Evolutionary conservation across 2,113 vertebrate species (phyloP).

Genomic region (Rana temporaria): DNA sequence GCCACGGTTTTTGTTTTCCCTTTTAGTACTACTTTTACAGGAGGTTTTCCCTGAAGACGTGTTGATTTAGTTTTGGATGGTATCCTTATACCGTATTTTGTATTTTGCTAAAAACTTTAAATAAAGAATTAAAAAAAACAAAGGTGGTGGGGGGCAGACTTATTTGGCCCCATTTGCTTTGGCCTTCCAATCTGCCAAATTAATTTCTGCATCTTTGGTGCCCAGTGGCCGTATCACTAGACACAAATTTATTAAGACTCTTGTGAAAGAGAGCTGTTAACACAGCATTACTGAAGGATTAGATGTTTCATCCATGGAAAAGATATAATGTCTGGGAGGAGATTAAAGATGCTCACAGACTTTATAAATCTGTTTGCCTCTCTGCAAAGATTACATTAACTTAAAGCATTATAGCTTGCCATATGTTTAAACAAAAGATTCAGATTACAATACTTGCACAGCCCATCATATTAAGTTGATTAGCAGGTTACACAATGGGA

Average conservation of each 20-base stretch:
- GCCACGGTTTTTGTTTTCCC: too few species aligned
- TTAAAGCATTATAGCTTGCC: slow-evolving; percentile 64
- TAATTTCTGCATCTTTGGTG: slow-evolving; percentile 3
- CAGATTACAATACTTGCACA: slow-evolving; percentile 12
- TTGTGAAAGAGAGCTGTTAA: slow-evolving; percentile 69
- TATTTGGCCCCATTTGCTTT: not conserved
- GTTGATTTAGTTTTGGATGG: too few species aligned
- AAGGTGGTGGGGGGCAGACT: too few species aligned
- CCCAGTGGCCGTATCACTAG: slow-evolving; percentile 16
- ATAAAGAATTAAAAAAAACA: too few species aligned
- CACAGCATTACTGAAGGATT: slow-evolving; percentile 66
- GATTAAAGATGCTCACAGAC: slow-evolving; percentile 17
- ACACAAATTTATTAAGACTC: slow-evolving; percentile 59
- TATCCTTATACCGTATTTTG: too few species aligned
- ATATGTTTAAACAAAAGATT: slow-evolving; percentile 25
- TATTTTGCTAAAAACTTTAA: too few species aligned
- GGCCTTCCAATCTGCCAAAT: slow-evolving; percentile 10
- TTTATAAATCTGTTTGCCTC: slow-evolving; percentile 53
- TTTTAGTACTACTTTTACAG: too few species aligned
- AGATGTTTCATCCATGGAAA: slow-evolving; percentile 40
- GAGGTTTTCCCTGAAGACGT: too few species aligned
- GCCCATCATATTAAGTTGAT: slow-evolving; percentile 34
- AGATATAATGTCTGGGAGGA: slow-evolving; percentile 59
- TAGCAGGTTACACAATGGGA: slow-evolving; percentile 25
- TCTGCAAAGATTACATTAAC: slow-evolving; percentile 65